These are phyloP conservation scores for Rhagologus leucostigma DNA, from an alignment of 2,113 vertebrate species.

Conservation along the genomic window DNA sequence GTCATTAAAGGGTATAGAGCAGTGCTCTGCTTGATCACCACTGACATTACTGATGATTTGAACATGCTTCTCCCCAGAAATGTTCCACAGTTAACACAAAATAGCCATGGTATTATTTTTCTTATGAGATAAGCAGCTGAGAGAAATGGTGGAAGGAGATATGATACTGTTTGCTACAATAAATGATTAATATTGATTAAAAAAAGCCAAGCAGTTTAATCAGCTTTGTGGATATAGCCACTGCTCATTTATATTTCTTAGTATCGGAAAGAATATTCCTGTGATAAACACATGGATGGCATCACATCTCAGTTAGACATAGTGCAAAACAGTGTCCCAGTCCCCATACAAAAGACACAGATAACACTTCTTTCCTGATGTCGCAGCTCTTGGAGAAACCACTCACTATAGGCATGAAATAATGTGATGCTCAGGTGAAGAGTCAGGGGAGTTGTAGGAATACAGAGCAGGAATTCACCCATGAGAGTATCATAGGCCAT, in stretches of 20 bases:
- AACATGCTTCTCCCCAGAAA: neutral
- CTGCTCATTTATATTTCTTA: neutral
- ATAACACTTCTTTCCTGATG: neutral
- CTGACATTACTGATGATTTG: neutral
- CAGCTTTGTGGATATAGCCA: neutral
- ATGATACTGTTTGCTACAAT: neutral
- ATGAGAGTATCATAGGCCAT: accelerated
- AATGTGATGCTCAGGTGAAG: neutral
- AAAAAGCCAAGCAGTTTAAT: neutral
- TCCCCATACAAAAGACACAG: neutral
- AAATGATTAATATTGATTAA: neutral
- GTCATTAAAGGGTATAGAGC: accelerated
- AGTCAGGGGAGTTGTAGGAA: neutral
- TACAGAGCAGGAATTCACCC: neutral
- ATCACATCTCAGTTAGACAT: neutral
- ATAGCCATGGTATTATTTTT: neutral
- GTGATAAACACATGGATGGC: neutral
- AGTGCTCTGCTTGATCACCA: neutral
- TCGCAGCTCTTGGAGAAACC: neutral
- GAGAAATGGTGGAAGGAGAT: neutral
- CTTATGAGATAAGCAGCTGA: neutral
- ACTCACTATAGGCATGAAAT: neutral
- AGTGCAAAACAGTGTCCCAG: neutral
- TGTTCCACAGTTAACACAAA: neutral
- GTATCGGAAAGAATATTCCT: neutral